Evolutionary conservation across 2,888 invertebrate genomes (phyloP).

Genomic region (Notocelia uddmanniana): DNA sequence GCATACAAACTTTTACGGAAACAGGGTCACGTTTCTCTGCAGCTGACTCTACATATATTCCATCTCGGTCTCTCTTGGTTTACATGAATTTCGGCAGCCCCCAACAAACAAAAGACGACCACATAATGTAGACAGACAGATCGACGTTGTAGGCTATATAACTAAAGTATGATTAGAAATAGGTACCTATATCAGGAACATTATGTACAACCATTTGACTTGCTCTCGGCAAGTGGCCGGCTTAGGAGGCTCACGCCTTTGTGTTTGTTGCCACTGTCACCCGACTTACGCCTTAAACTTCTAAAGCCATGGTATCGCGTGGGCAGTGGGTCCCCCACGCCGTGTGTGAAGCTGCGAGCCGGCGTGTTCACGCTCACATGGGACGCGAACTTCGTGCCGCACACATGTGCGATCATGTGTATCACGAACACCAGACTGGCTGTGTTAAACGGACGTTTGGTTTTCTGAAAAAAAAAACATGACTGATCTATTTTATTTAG

Average conservation of each 20-base stretch:
- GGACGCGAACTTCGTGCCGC: conserved; percentile 74
- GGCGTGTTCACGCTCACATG: conserved; percentile 80
- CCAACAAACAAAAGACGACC: no score
- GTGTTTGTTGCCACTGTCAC: not conserved
- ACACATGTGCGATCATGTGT: conserved; percentile 56
- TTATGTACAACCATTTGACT: no score
- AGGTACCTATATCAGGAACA: no score
- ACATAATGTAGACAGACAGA: no score
- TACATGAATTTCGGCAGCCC: no score
- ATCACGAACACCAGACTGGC: conserved; percentile 55
- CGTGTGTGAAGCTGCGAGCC: conserved; percentile 75
- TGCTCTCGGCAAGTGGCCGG: no score
- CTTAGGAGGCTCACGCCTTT: not conserved
- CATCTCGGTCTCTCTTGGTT: no score
- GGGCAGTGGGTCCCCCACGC: conserved; percentile 76
- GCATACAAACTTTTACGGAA: no score
- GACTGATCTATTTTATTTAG: not conserved
- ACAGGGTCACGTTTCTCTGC: no score
- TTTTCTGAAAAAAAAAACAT: conserved; percentile 55
- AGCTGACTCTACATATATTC: no score
- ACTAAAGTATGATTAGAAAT: no score
- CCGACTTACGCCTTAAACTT: conserved; percentile 61
- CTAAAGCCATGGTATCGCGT: conserved; percentile 57
- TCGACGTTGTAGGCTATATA: no score
- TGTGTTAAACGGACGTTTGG: conserved; percentile 46